Evolutionary conservation across 2,113 vertebrate genomes (phyloP).

Genomic region (Brienomyrus longianalis): DNA sequence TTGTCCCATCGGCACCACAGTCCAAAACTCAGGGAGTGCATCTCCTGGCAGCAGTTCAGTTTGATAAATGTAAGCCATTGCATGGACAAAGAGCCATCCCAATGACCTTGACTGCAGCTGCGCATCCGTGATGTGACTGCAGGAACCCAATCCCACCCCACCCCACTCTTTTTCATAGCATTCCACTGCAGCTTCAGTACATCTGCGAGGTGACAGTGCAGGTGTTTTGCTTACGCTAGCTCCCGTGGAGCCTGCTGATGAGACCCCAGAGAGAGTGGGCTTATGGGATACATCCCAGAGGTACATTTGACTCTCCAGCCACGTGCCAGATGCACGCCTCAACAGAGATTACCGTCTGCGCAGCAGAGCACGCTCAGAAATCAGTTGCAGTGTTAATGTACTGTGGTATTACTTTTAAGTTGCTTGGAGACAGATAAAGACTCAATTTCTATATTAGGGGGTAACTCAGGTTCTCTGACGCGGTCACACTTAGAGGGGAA

Average conservation of each 20-base stretch:
- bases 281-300: background rate
- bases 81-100: background rate
- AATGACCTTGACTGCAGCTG: slow-evolving; percentile 8
- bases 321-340: background rate
- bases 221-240: background rate
- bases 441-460: background rate
- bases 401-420: background rate
- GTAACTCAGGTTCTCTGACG: background rate
- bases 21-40: background rate
- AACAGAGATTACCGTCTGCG: background rate
- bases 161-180: background rate
- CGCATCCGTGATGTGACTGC: background rate
- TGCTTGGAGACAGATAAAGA: background rate
- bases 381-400: background rate
- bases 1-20: background rate
- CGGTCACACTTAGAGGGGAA: background rate
- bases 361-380: background rate
- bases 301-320: background rate
- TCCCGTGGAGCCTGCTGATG: background rate
- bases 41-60: background rate
- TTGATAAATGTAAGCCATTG: background rate
- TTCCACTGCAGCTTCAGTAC: background rate
- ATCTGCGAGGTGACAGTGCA: background rate
- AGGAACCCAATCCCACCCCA: background rate
- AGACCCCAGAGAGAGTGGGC: background rate